phyloP scores from a whole-genome alignment of 1,140 invertebrate species.

The Contarinia nasturtii region DNA sequence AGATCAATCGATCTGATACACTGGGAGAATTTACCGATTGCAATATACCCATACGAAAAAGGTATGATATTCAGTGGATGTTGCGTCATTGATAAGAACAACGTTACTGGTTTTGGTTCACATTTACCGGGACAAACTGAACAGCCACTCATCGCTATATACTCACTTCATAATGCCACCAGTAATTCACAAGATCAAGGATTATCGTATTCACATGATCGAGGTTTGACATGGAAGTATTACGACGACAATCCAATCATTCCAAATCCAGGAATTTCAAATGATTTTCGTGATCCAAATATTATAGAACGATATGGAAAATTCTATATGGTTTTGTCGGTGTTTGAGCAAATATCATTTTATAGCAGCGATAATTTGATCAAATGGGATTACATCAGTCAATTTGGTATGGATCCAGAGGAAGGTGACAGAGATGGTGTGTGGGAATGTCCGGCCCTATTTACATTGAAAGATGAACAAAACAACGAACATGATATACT shows the following conservation, averaged over 20 bases:
- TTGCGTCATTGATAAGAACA: background rate
- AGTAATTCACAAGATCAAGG: background rate
- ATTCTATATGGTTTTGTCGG: background rate
- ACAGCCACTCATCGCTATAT: too few species aligned
- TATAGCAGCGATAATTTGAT: background rate
- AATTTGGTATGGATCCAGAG: too few species aligned
- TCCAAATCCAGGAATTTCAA: background rate
- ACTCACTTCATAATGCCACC: too few species aligned
- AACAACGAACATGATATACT: background rate
- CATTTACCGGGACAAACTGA: too few species aligned
- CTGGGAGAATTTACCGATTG: constrained; percentile 10
- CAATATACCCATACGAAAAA: background rate
- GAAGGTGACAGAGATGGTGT: background rate
- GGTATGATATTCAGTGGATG: background rate
- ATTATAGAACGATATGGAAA: background rate
- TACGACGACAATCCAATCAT: background rate
- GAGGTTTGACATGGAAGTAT: background rate
- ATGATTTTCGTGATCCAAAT: background rate
- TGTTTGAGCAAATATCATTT: background rate
- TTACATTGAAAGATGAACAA: background rate
- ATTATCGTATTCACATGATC: background rate
- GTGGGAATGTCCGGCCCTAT: background rate
- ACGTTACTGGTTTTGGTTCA: background rate
- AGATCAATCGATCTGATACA: constrained; percentile 22
- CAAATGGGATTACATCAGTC: background rate